Evolutionary conservation across 2,888 invertebrate species (phyloP).

Genomic region (Dynastes hyllus): DNA sequence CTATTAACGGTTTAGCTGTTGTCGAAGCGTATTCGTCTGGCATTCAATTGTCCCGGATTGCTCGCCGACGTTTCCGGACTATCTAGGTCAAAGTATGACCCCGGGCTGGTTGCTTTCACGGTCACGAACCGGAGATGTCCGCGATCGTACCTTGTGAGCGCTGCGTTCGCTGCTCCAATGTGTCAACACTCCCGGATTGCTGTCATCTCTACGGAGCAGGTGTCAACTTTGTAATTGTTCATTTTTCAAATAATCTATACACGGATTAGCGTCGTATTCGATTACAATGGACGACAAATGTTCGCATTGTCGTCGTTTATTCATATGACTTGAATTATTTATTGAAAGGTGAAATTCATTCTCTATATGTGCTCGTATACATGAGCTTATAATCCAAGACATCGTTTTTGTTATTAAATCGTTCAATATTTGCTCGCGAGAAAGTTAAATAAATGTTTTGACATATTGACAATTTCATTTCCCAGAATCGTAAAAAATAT

Average conservation of each 20-base stretch:
- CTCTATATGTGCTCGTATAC: too few species aligned
- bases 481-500: background rate
- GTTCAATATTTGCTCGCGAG: constrained; percentile 9
- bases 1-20: constrained; percentile 38
- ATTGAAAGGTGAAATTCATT: constrained; percentile 8
- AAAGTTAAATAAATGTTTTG: constrained; percentile 15
- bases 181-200: constrained; percentile 33
- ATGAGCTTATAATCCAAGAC: background rate
- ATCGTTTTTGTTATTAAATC: background rate
- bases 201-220: constrained; percentile 33
- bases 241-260: background rate
- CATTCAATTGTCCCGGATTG: constrained; percentile 58
- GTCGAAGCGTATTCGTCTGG: constrained; percentile 37
- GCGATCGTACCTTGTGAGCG: constrained; percentile 42
- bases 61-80: constrained; percentile 58
- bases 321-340: background rate
- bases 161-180: background rate
- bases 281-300: background rate
- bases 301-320: background rate
- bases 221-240: constrained; percentile 14
- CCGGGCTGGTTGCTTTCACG: constrained; percentile 63
- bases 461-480: background rate
- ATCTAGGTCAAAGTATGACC: constrained; percentile 66
- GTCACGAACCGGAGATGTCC: constrained; percentile 63
- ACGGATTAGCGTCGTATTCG: background rate